Evolutionary conservation across 2,797 vertebrate genomes (phyloP), one percentile per base, ranked within the genome.

Genomic region (Falco berigora): DNA sequence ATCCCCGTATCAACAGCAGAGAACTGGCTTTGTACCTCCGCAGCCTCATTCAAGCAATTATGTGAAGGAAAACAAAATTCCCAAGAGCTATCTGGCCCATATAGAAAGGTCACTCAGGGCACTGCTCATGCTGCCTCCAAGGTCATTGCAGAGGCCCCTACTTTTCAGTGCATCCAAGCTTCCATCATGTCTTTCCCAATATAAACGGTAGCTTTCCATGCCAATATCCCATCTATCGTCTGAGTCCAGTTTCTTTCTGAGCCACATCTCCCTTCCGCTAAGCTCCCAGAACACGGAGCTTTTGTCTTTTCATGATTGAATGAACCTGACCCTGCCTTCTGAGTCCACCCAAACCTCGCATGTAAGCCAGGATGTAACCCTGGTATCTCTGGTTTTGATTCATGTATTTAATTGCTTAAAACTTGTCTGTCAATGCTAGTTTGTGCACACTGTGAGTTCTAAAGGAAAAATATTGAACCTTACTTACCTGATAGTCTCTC

Each of bases 121-220:
- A 52, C 25, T 13, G 5, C 62, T 63, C 2, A 0, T 1, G 0
- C 66, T 86, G 47, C 63, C 80, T 78, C 53, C 78, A 36, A 92
- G 79, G 83, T 59, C 56, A 28, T 2, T n/a, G 42, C n/a, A 64
- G 74, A 64, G 16, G 67, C 30, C 9, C 53, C 22, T 68, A 12
- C 38, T 61, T 47, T 85, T 74, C 14, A 3, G 72, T 42, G 49
- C 14, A 0, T n/a, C 40, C 15, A 69, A 24, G 50, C 28, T 59
- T 49, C 62, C 52, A 38, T 56, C 4, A 0, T 14, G 6, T 21
- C 56, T 75, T 59, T 42, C 49, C 47, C 1, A 0, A 7, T 5
- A 19, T 0, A 38, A 69, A 38, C 36, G 47, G 34, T 5, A 62
- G 53, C 12, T 90, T 88, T 69, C 80, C n/a, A 32, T 30, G 49